These are phyloP conservation scores for Hemiscyllium ocellatum DNA, from an alignment of 2,113 vertebrate species.

Conservation along the genomic window DNA sequence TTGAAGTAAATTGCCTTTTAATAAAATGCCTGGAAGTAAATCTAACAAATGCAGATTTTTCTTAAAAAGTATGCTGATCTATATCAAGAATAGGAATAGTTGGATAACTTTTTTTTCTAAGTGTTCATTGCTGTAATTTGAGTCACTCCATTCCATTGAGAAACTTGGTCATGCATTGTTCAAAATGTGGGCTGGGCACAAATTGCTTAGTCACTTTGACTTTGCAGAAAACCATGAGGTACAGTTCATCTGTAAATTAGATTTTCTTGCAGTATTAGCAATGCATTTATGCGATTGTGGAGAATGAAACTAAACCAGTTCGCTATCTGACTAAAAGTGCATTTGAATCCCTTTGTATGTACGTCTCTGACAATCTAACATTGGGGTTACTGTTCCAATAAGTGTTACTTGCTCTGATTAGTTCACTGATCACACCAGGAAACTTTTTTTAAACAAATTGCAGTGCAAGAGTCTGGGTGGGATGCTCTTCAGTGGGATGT, in stretches of 20 bases:
- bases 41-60: background rate
- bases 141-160: background rate
- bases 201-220: slow-evolving; percentile 33
- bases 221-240: background rate
- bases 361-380: background rate
- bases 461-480: background rate
- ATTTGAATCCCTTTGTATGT: too few species aligned
- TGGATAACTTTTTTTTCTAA: background rate
- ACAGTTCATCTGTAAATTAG: background rate
- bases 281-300: background rate
- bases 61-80: background rate
- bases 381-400: background rate
- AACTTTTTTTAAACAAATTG: background rate
- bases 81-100: background rate
- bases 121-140: background rate
- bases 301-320: background rate
- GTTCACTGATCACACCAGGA: background rate
- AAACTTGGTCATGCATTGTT: background rate
- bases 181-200: background rate
- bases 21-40: background rate
- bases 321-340: background rate
- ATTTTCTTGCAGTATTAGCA: background rate
- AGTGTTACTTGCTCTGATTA: background rate
- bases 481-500: too few species aligned
- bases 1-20: background rate